phyloP scores from a whole-genome alignment of 2,113 vertebrate species.

The Prochilodus magdalenae region DNA sequence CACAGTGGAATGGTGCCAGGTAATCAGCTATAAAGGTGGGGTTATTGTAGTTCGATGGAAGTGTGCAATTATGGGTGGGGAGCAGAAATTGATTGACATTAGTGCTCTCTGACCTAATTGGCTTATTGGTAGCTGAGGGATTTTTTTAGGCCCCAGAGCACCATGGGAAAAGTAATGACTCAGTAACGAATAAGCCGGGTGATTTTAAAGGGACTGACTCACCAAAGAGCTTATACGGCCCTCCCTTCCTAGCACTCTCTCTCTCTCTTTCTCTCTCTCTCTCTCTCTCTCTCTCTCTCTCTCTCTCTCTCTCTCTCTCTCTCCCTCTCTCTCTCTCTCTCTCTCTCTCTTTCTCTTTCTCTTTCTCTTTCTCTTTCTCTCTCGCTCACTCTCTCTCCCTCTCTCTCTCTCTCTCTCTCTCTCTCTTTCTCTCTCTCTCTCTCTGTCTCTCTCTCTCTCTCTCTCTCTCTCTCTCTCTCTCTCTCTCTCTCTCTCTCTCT shows the following conservation, averaged over 20 bases:
- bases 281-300: not conserved
- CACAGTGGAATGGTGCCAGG: not conserved
- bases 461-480: not conserved
- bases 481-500: too few relatives aligned
- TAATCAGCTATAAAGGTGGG: conserved; percentile 14
- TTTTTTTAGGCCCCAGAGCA: conserved; percentile 40
- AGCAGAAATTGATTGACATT: conserved; percentile 28
- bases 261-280: not conserved
- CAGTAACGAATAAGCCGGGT: conserved; percentile 34
- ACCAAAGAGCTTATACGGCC: conserved; percentile 17
- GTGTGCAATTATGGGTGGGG: conserved; percentile 13
- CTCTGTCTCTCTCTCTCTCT: not conserved
- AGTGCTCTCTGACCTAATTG: conserved; percentile 33
- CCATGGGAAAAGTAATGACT: conserved; percentile 44
- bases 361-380: too few relatives aligned
- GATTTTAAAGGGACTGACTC: conserved; percentile 38
- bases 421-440: not conserved
- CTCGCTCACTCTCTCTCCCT: too few relatives aligned
- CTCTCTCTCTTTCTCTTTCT: not conserved
- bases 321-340: too few relatives aligned
- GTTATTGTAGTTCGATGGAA: conserved; percentile 32
- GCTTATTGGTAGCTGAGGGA: conserved; percentile 18
- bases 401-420: not conserved
- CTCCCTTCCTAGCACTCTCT: too few relatives aligned
- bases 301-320: not conserved